Evolutionary conservation across 2,888 invertebrate genomes (phyloP).

Genomic region (Pollenia angustigena): DNA sequence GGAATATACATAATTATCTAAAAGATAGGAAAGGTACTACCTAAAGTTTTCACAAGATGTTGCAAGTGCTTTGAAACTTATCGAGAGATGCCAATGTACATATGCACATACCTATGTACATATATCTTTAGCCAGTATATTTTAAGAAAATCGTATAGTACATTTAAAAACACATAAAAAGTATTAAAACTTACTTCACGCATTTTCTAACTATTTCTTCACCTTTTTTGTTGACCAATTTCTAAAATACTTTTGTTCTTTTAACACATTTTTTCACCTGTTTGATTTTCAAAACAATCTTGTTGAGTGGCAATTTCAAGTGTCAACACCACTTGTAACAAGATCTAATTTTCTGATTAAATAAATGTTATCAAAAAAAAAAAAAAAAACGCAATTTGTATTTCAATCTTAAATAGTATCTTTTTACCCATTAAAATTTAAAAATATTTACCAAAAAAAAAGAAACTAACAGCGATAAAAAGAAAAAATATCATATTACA

Average conservation of each 20-base stretch:
- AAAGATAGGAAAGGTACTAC: no score
- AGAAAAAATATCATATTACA: slow-evolving; percentile 45
- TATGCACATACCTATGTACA: no score
- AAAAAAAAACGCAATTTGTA: background rate
- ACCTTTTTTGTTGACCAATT: no score
- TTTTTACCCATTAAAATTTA: slow-evolving; percentile 32
- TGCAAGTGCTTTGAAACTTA: no score
- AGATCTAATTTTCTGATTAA: slow-evolving; percentile 12
- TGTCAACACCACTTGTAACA: slow-evolving; percentile 50
- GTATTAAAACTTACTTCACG: no score
- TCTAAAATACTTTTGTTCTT: background rate
- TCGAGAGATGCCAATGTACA: no score
- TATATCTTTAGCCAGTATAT: no score
- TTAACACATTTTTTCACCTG: background rate
- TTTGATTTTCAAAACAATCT: background rate
- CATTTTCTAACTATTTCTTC: no score
- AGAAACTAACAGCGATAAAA: background rate
- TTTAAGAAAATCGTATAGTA: no score
- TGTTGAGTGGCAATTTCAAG: slow-evolving; percentile 26
- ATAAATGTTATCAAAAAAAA: background rate
- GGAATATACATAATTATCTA: no score
- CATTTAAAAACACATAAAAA: no score
- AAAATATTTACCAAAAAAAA: slow-evolving; percentile 23
- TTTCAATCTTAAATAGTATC: slow-evolving; percentile 3
- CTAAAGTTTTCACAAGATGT: no score